Base-by-base conservation (phyloP, 2,888 invertebrate genomes). In the Clostera curtula region DNA sequence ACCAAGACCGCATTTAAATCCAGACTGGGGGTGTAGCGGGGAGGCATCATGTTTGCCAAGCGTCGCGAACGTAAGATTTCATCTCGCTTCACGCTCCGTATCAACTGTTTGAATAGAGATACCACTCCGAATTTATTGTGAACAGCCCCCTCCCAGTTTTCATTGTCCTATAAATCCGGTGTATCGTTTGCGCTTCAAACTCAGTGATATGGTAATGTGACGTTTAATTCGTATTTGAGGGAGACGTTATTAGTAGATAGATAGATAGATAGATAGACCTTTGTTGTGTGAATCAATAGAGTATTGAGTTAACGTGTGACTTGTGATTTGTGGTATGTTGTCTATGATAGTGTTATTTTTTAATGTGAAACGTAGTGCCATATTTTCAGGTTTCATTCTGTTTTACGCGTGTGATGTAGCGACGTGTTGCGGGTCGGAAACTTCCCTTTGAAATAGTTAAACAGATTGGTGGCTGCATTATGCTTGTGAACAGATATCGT, bases 91-190 rank as follows among this genome's bases (percentile, higher is more conserved):
- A 70, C 71, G 68, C 67, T 68, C 38, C 66, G 63, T 57, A 74
- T 77, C 77, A 76, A 77, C 73, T 74, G 79, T 82, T 80, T 82
- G 80, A 83, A 82, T 83, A 79, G 75, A 79, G 66, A 75, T 73
- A 76, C 66, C 60, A 59, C 70, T 69, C 69, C 61, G 69, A 68
- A 71, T 77, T 77, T 79, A 80, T 76, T 79, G 79, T 77, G 66
- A 64, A 62, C 64, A 59, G 42, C 53, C 40, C 34, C 43, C 57
- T 35, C 49, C 50, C 50, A 40, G 53, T 56, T 48, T 52, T 57
- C 62, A 74, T 73, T 76, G 77, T 77, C 60, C 56, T 62, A 59
- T 66, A 79, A 76, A 80, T 79, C 76, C 76, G 63, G 73, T 72
- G 69, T 80, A 77, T 77, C 75, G 74, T 66, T 71, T 73, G 72